Evolutionary conservation across 2,888 invertebrate species (phyloP), one percentile per base, ranked within the genome.

Genomic region (Zele albiditarsus): DNA sequence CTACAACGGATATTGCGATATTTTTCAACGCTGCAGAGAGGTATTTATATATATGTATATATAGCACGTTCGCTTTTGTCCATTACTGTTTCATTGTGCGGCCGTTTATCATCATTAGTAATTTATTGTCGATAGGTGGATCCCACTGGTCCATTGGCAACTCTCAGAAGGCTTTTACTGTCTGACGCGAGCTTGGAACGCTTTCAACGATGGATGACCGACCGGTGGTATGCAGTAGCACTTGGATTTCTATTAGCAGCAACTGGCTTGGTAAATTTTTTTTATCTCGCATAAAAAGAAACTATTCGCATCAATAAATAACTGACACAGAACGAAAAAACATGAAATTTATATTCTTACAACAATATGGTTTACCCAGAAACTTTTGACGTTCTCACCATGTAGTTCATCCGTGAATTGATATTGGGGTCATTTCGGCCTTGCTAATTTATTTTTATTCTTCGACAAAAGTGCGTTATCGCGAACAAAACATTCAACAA

Each of bases 71-170:
- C 12, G 12, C 33, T 38, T 42, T 65, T 23, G 25, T 20, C 33
- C 38, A 65, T 65, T 65, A 65, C 23, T 12, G 33, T 65, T 33
- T 25, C 10, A 49, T 27, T n/a, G 67, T 4, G 8, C 20, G 53
- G 20, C 62, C 27, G 25, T 62, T 58, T 27, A 74, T 46, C 49
- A 42, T 53, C 28, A 16, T 14, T 33, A 31, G n/a, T 28, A 63
- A 46, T 46, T 57, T 58, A 70, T 70, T 23, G 57, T 31, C 23
- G 58, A 31, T 78, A 91, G 91, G 91, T 91, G 76, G 96, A 97
- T 91, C 97, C 97, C n/a, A 95, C 96, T 0, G 97, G 97, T 20
- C 97, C 97, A 12, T 90, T 97, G 85, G 96, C 97, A 8, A 97
- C 97, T 20, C 90, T 97, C 65, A 92, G 96, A 70, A 95, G 95